Evolutionary conservation across 2,797 vertebrate genomes (phyloP).

Genomic region (Ficedula albicollis): DNA sequence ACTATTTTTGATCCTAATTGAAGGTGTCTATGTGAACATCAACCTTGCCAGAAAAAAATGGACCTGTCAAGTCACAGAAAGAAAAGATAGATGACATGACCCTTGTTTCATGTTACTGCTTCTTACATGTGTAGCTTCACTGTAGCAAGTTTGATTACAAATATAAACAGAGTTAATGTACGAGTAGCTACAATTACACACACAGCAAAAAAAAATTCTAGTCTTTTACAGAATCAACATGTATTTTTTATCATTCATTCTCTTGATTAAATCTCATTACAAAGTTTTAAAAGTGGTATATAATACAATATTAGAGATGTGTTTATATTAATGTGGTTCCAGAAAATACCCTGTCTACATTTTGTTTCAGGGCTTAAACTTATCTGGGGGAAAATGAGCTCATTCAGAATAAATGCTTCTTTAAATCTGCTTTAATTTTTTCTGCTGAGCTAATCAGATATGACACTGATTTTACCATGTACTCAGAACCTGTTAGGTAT

Average conservation of each 20-base stretch:
- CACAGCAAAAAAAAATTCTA: not conserved
- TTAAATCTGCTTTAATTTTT: slow-evolving; percentile 37
- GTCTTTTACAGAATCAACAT: not conserved
- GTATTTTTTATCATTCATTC: not conserved
- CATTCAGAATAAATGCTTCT: slow-evolving; percentile 53
- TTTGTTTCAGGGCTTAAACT: not conserved
- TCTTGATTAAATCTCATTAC: not conserved
- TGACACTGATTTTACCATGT: slow-evolving; percentile 70
- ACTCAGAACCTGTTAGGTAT: slow-evolving; percentile 71
- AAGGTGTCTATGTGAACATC: slow-evolving; percentile 24
- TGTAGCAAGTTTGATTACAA: not conserved
- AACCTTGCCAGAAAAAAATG: slow-evolving; percentile 11
- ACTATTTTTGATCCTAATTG: slow-evolving; percentile 18
- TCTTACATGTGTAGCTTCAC: not conserved
- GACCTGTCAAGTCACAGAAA: slow-evolving; percentile 6
- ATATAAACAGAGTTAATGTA: not conserved
- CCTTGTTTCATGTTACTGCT: not conserved
- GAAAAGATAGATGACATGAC: not conserved
- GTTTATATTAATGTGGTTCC: not conserved
- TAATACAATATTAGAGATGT: not conserved
- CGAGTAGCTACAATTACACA: not conserved
- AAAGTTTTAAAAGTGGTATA: not conserved
- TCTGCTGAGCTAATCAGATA: slow-evolving; percentile 59
- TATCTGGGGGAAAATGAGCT: not conserved
- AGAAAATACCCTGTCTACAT: not conserved